Evolutionary conservation across 2,888 invertebrate genomes (phyloP).

Genomic region (Ectemnius lituratus): DNA sequence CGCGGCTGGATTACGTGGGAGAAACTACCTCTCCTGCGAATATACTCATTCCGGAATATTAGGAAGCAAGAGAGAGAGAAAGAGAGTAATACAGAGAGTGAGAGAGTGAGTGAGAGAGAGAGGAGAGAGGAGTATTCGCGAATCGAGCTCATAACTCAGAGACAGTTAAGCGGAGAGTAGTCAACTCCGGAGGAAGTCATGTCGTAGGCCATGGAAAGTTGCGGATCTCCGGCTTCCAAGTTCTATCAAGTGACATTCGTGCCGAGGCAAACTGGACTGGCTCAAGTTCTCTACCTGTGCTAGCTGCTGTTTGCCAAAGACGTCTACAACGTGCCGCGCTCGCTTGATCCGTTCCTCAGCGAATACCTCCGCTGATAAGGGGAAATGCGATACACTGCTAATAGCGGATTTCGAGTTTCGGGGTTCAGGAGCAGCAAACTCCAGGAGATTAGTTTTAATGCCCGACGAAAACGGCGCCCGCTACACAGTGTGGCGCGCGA

Average conservation of each 20-base stretch:
- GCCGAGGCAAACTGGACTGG: conserved; percentile 41
- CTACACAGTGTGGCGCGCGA: no score
- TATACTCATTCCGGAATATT: conserved; percentile 37
- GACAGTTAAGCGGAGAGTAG: conserved; percentile 48
- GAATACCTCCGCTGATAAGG: conserved; percentile 57
- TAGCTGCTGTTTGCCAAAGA: conserved; percentile 54
- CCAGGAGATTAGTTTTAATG: conserved; percentile 48
- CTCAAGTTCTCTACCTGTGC: conserved; percentile 39
- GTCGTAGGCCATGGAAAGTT: conserved; percentile 55
- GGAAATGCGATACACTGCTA: conserved; percentile 51
- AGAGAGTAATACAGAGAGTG: not conserved
- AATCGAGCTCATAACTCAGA: conserved; percentile 52
- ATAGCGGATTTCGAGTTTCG: conserved; percentile 53
- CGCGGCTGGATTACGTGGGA: not conserved
- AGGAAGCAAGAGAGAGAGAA: not conserved
- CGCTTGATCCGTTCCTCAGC: conserved; percentile 60
- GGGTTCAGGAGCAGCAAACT: conserved; percentile 18
- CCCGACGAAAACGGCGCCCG: conserved; percentile 20
- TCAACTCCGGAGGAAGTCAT: conserved; percentile 43
- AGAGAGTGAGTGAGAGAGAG: no score
- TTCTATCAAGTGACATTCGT: conserved; percentile 53
- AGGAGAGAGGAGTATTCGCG: conserved; percentile 35
- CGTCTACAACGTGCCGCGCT: conserved; percentile 54
- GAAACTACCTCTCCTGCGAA: conserved; percentile 10
- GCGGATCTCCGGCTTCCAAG: conserved; percentile 59